Evolutionary conservation across 1,140 invertebrate species (phyloP).

Genomic region (Portunus trituberculatus): DNA sequence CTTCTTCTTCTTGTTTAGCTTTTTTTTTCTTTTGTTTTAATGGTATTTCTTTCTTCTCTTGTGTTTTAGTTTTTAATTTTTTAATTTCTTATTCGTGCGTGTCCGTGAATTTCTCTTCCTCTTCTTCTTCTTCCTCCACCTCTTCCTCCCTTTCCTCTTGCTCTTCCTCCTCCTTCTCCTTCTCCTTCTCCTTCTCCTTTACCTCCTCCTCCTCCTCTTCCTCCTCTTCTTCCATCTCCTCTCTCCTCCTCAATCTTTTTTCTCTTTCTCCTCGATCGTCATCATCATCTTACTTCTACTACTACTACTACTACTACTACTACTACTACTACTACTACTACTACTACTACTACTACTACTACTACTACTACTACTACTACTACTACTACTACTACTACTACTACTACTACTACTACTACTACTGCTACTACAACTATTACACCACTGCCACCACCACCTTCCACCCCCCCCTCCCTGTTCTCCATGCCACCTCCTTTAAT

Average conservation of each 20-base stretch:
- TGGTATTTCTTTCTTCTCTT: not conserved
- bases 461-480: too few relatives aligned
- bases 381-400: too few relatives aligned
- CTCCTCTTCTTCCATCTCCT: too few relatives aligned
- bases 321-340: not conserved
- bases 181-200: too few relatives aligned
- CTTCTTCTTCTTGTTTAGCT: not conserved
- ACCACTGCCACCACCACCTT: too few relatives aligned
- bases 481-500: too few relatives aligned
- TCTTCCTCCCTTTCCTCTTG: not conserved
- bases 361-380: not conserved
- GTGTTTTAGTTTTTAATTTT: not conserved
- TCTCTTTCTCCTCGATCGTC: too few relatives aligned
- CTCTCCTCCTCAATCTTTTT: too few relatives aligned
- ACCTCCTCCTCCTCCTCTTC: too few relatives aligned
- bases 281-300: not conserved
- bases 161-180: too few relatives aligned
- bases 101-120: not conserved
- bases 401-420: too few relatives aligned
- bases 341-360: constrained; percentile 16
- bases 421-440: too few relatives aligned
- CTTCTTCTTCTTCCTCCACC: not conserved
- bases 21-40: not conserved
- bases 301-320: constrained; percentile 16
- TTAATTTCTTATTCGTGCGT: not conserved